Evolutionary conservation across 2,797 vertebrate species (phyloP).

Genomic region (Pyrocephalus nanus): DNA sequence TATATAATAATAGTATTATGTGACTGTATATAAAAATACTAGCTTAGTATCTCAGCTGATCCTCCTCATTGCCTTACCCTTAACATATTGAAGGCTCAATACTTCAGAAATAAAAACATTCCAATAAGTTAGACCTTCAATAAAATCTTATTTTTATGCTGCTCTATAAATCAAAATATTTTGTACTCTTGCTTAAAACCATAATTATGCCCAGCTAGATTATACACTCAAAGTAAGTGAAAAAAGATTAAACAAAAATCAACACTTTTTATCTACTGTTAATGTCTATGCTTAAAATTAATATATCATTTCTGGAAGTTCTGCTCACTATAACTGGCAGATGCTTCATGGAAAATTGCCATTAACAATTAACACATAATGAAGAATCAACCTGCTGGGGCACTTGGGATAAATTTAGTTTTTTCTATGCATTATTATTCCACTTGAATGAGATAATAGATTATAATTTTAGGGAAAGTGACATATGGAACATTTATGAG

Average conservation of each 20-base stretch:
- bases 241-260: background rate
- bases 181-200: background rate
- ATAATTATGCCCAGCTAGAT: background rate
- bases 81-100: background rate
- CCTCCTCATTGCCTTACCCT: background rate
- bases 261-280: background rate
- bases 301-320: slow-evolving; percentile 41
- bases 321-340: slow-evolving; percentile 50
- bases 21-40: background rate
- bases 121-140: background rate
- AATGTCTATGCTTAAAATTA: slow-evolving; percentile 18
- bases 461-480: slow-evolving; percentile 61
- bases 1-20: background rate
- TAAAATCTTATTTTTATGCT: background rate
- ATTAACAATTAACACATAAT: slow-evolving; percentile 68
- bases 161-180: background rate
- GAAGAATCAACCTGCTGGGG: slow-evolving; percentile 59
- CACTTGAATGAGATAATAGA: slow-evolving; percentile 61
- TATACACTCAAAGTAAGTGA: background rate
- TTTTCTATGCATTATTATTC: slow-evolving; percentile 57
- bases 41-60: background rate
- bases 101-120: background rate
- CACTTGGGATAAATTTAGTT: slow-evolving; percentile 62
- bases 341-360: slow-evolving; percentile 59
- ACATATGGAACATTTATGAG: slow-evolving; percentile 58